phyloP scores from a whole-genome alignment of 2,888 invertebrate species.

The Lissocephala sabroskyi region DNA sequence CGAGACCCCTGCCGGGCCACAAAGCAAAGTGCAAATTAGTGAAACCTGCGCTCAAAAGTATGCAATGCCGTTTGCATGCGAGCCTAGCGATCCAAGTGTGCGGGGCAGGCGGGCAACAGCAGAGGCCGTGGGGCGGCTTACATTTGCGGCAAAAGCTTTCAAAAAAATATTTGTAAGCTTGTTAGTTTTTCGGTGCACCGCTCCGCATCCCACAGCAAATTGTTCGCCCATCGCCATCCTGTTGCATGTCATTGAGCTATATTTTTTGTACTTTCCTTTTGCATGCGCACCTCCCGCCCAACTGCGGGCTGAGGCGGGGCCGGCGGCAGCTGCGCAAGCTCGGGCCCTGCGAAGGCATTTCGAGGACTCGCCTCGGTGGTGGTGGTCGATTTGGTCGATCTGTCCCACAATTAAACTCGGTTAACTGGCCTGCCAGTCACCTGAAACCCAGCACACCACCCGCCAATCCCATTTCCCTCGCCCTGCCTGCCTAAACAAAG shows the following conservation, averaged over 20 bases:
- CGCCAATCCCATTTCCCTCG: too few relatives aligned
- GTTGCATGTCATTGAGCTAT: conserved; percentile 64
- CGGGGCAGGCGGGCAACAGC: conserved; percentile 5
- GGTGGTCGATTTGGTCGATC: too few relatives aligned
- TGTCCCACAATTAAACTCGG: too few relatives aligned
- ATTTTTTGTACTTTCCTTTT: conserved; percentile 44
- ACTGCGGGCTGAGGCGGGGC: too few relatives aligned
- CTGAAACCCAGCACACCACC: too few relatives aligned
- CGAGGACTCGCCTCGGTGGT: too few relatives aligned
- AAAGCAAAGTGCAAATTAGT: conserved; percentile 64
- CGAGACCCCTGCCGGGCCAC: conserved; percentile 21
- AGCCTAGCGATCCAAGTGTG: conserved; percentile 1
- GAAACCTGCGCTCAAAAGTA: conserved; percentile 50
- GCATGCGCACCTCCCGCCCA: too few relatives aligned
- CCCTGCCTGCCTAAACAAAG: conserved; percentile 70
- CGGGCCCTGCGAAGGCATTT: too few relatives aligned
- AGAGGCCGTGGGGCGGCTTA: too few relatives aligned
- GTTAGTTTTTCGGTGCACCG: conserved; percentile 31
- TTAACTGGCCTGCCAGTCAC: too few relatives aligned
- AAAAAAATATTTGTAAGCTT: conserved; percentile 53
- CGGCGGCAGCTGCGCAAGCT: too few relatives aligned
- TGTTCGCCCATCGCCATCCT: conserved; percentile 32
- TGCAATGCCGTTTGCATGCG: conserved; percentile 30
- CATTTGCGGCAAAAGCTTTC: conserved; percentile 52
- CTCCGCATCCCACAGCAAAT: conserved; percentile 1